These are phyloP conservation scores for Ceryle rudis DNA, from an alignment of 2,797 vertebrate species.

Conservation along the genomic window DNA sequence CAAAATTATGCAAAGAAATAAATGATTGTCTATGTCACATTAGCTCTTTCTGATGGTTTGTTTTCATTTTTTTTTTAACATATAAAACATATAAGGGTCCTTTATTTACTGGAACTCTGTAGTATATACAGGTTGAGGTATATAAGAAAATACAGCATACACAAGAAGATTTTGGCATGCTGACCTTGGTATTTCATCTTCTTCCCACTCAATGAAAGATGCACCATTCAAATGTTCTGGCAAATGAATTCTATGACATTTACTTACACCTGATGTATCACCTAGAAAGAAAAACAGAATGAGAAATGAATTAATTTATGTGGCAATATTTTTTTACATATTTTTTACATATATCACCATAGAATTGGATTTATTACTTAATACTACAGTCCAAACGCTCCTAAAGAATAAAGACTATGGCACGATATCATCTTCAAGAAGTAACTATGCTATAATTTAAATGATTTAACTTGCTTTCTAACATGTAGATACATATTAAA, in stretches of 20 bases:
- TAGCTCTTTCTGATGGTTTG: neutral
- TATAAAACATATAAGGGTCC: neutral
- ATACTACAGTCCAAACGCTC: neutral
- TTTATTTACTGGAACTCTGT: neutral
- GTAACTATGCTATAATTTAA: neutral
- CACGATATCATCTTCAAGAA: neutral
- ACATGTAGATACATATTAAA: neutral
- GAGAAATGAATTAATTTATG: neutral
- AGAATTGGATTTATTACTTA: neutral
- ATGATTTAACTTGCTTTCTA: neutral
- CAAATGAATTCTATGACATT: slow-evolving; percentile 70
- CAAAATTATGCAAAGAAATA: neutral
- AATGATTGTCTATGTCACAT: neutral
- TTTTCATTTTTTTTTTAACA: neutral
- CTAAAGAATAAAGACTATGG: neutral
- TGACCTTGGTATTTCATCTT: slow-evolving; percentile 91
- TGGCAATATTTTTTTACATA: neutral
- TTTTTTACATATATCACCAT: neutral
- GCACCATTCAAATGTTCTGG: slow-evolving; percentile 79
- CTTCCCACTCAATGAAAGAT: slow-evolving; percentile 87
- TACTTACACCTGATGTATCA: slow-evolving; percentile 58
- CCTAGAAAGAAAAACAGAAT: slow-evolving; percentile 61
- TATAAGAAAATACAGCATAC: neutral
- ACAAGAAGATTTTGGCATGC: slow-evolving; percentile 27
- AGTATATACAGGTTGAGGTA: neutral